These are phyloP conservation scores for Chaenodraco wilsoni DNA, from an alignment of 2,797 vertebrate genomes.

Conservation along the genomic window DNA sequence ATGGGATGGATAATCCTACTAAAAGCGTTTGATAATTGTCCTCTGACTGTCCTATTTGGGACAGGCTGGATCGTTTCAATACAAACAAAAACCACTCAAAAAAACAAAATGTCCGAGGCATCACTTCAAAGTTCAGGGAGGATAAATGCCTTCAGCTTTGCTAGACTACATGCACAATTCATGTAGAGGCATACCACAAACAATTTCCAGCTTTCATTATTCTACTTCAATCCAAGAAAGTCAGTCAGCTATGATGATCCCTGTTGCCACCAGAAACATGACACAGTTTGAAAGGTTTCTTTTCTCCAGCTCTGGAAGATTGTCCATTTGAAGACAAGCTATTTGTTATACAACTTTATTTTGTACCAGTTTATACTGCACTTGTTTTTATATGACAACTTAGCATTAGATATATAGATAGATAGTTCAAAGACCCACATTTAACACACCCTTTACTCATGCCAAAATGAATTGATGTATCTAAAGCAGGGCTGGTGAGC, in stretches of 20 bases:
- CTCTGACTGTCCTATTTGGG: constrained; percentile 11
- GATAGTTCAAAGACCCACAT: no score
- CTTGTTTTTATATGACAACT: background rate
- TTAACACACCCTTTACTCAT: background rate
- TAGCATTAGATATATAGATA: no score
- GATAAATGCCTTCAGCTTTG: constrained; percentile 25
- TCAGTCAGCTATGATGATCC: constrained; percentile 44
- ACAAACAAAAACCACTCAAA: constrained; percentile 2
- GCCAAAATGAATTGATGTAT: background rate
- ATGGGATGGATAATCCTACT: constrained; percentile 1
- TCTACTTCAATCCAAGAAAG: constrained; percentile 17
- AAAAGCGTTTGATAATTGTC: constrained; percentile 22
- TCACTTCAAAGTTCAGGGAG: constrained; percentile 7
- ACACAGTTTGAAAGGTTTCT: constrained; percentile 1
- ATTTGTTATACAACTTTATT: background rate
- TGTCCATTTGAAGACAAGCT: background rate
- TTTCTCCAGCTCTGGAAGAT: background rate
- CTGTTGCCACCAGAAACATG: constrained; percentile 20
- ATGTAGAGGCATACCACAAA: constrained; percentile 27
- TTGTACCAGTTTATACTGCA: background rate
- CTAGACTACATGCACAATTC: constrained; percentile 40
- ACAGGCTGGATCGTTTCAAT: constrained; percentile 9
- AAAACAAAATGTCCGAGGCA: constrained; percentile 27
- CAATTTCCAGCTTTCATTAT: constrained; percentile 16
- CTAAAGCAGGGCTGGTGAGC: no score